Base-by-base conservation (phyloP, 2,888 invertebrate genomes). In the Cryptocheilus praepositus region DNA sequence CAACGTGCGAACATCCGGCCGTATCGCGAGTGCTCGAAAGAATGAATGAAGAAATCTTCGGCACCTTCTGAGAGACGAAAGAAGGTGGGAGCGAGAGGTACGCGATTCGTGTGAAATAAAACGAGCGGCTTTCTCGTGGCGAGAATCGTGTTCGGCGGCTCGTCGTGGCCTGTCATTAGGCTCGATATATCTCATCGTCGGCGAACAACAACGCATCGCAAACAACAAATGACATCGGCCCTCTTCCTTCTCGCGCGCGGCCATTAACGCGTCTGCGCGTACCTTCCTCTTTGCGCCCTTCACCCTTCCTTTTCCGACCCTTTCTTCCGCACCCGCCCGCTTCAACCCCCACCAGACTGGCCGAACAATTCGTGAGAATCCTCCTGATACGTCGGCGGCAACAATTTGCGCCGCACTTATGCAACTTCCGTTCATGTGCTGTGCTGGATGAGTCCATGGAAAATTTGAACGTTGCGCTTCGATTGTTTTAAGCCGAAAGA, bases 221-320 rank as follows among this genome's bases (percentile, higher is more conserved):
- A 83, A 80, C 78, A 81, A 80, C 71, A 78, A 81, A 81, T 81
- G 81, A 83, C 83, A 83, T 78, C 75, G 45, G 70, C n/a, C 60
- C 43, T 51, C 21, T 19, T 49, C 49, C 19, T 13, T 16, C 51
- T 76, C 68, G 63, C 66, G 77, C 73, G 71, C 76, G 70, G 80
- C 81, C 81, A 81, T 81, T 83, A 75, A 71, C 82, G 83, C 73
- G 81, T 80, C 83, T 81, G 80, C 81, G 81, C 83, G 74, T 82
- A 79, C 74, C 71, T 64, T 70, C 72, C 77, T 64, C 70, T 59
- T 16, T 61, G 66, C 70, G 60, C 71, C 64, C 72, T 61, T 78
- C 70, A 63, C 64, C 49, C 53, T 22, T 25, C 22, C 19, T 21
- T 25, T 16, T 21, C 36, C 36, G 11, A 8, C 36, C 36, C 36